phyloP scores from a whole-genome alignment of 2,113 vertebrate genomes.

The Mola mola region DNA sequence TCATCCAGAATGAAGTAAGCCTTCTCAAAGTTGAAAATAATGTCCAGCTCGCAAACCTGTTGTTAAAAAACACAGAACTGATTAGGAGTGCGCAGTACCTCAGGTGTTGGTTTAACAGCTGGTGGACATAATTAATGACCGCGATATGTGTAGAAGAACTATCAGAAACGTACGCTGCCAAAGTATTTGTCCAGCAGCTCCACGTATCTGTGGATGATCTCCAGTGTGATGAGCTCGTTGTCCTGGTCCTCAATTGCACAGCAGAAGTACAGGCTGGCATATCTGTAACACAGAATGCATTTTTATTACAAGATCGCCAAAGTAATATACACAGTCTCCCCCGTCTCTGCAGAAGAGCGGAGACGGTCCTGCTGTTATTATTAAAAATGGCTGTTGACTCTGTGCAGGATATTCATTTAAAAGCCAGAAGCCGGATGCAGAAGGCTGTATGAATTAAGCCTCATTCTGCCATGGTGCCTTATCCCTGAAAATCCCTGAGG shows the following conservation, averaged over 20 bases:
- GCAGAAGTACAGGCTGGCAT: constrained; percentile 99
- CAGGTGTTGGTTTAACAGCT: neutral
- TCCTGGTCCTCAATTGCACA: constrained; percentile 98
- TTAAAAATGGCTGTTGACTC: constrained; percentile 50
- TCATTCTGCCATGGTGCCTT: constrained; percentile 43
- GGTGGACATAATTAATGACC: neutral
- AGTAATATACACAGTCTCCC: constrained; percentile 34
- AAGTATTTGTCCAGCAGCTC: constrained; percentile 99
- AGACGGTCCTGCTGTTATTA: constrained; percentile 41
- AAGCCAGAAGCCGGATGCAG: constrained; percentile 29
- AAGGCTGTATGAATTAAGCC: constrained; percentile 43
- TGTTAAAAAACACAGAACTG: neutral
- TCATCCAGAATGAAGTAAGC: constrained; percentile 94
- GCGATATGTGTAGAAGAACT: neutral
- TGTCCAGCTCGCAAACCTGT: constrained; percentile 88
- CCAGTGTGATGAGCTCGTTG: constrained; percentile 98
- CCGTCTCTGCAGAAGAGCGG: constrained; percentile 41
- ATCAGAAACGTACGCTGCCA: constrained; percentile 89
- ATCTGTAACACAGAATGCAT: constrained; percentile 82
- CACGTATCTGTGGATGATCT: constrained; percentile 99
- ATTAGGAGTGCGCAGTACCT: neutral
- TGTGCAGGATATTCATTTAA: constrained; percentile 47
- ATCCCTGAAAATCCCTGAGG: constrained; percentile 70
- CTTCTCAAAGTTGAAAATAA: constrained; percentile 86
- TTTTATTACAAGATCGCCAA: constrained; percentile 22